phyloP scores from a whole-genome alignment of 1,140 invertebrate genomes.

The Heliconius nattereri region DNA sequence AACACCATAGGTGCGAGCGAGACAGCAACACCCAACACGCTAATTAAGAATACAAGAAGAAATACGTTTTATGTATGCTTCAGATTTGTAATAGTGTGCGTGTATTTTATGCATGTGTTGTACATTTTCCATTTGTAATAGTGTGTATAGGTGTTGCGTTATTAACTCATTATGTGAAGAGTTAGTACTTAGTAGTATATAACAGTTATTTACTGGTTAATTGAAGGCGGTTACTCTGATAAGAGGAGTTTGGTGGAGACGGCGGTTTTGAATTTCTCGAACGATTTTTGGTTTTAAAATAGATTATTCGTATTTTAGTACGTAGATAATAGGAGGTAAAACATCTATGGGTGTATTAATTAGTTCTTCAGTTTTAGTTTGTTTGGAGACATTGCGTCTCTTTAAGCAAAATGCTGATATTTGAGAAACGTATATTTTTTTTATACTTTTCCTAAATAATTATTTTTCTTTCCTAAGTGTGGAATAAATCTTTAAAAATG shows the following conservation, averaged over 20 bases:
- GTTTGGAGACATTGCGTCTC: too few species aligned
- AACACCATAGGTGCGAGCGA: slow-evolving; percentile 59
- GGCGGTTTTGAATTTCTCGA: slow-evolving; percentile 45
- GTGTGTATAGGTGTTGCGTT: slow-evolving; percentile 69
- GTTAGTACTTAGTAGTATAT: slow-evolving; percentile 65
- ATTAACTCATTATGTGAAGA: slow-evolving; percentile 81
- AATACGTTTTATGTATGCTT: slow-evolving; percentile 77
- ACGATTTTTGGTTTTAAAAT: slow-evolving; percentile 31
- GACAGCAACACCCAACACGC: slow-evolving; percentile 68
- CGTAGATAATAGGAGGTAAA: too few species aligned
- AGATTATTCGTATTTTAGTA: background rate
- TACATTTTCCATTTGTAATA: slow-evolving; percentile 66
- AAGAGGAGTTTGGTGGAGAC: slow-evolving; percentile 64
- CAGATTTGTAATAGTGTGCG: slow-evolving; percentile 56
- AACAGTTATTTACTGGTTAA: slow-evolving; percentile 75
- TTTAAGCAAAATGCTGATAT: too few species aligned
- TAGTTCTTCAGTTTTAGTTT: too few species aligned
- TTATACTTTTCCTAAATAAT: too few species aligned
- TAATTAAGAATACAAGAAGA: slow-evolving; percentile 82
- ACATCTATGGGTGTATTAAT: too few species aligned
- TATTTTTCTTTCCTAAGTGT: too few species aligned
- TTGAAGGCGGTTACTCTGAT: slow-evolving; percentile 75
- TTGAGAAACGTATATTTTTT: too few species aligned
- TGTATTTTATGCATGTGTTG: slow-evolving; percentile 58
- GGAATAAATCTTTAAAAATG: too few species aligned